These are phyloP conservation scores for Melanostigma gelatinosum DNA, from an alignment of 2,113 vertebrate species.

Conservation along the genomic window DNA sequence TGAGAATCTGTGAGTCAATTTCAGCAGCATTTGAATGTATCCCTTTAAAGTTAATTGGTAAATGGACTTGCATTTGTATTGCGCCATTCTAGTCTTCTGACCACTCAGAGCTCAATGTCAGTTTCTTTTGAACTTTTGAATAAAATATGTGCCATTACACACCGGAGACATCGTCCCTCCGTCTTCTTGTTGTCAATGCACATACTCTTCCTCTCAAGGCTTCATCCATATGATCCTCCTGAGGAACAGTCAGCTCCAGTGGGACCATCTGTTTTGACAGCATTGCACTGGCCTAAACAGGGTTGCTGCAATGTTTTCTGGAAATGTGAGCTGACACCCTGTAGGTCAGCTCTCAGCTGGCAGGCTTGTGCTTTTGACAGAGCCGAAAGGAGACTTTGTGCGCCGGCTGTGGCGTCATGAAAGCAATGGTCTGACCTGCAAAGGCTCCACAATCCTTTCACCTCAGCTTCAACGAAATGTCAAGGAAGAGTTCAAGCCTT, in stretches of 20 bases:
- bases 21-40: neutral
- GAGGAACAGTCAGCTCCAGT: constrained; percentile 10
- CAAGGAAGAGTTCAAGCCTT: constrained; percentile 5
- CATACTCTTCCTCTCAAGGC: constrained; percentile 3
- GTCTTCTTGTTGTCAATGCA: neutral
- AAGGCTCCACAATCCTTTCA: constrained; percentile 39
- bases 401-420: constrained; percentile 10
- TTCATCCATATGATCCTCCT: neutral
- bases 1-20: neutral
- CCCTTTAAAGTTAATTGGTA: neutral
- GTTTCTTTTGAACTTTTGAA: neutral
- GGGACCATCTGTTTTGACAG: constrained; percentile 54
- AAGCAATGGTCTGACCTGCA: constrained; percentile 31
- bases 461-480: constrained; percentile 20
- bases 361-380: constrained; percentile 54
- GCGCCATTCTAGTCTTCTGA: neutral
- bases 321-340: constrained; percentile 71
- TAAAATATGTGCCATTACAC: neutral
- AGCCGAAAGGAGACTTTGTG: constrained; percentile 52
- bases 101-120: neutral
- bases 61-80: neutral
- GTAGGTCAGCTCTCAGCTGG: constrained; percentile 66
- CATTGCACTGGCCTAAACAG: constrained; percentile 53
- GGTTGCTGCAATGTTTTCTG: constrained; percentile 56
- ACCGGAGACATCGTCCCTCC: neutral